Evolutionary conservation across 2,113 vertebrate genomes (phyloP), one percentile per base, ranked within the genome.

Genomic region (Leiothrix lutea): DNA sequence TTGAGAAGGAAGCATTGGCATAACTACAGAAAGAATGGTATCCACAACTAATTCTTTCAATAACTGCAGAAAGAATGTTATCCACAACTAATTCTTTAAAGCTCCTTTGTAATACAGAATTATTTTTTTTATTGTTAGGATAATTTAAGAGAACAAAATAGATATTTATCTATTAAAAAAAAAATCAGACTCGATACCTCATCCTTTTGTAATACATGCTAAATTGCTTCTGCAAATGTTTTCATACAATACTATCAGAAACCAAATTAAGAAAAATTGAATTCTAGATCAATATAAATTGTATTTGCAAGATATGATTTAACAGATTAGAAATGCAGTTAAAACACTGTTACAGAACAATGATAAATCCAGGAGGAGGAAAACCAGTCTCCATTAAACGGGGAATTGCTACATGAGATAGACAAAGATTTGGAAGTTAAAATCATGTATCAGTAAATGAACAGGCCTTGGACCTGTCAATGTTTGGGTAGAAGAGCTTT

Each of bases 251-350:
- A 47, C 28, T 65, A 47, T 79, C 42, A 66, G 45, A 95, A 87
- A 87, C 4, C 15, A 91, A 91, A 95, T 75, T 56, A 86, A 89
- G 61, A 86, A 91, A 69, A 87, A 94, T 24, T 50, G 60, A 91
- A 48, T 86, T 67, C 31, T 67, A 91, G 77, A 82, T 92, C 89
- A 94, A 69, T 80, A 85, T 17, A 61, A 28, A 60, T 67, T 36
- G 5, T 45, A 36, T 88, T 91, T 89, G 58, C 24, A 79, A 81
- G 11, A 91, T 80, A 79, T 11, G 8, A 75, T 87, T 82, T 85
- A 72, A 66, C 8, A 2, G 47, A 79, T 92, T 94, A 94, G 44
- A 95, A 95, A 72, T 17, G 40, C 45, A 79, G 17, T 64, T 91
- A 84, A 92, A 96, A 66, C 5, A 70, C 7, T 78, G 31, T 87